Evolutionary conservation across 2,888 invertebrate species (phyloP).

Genomic region (Ichneumon xanthorius): DNA sequence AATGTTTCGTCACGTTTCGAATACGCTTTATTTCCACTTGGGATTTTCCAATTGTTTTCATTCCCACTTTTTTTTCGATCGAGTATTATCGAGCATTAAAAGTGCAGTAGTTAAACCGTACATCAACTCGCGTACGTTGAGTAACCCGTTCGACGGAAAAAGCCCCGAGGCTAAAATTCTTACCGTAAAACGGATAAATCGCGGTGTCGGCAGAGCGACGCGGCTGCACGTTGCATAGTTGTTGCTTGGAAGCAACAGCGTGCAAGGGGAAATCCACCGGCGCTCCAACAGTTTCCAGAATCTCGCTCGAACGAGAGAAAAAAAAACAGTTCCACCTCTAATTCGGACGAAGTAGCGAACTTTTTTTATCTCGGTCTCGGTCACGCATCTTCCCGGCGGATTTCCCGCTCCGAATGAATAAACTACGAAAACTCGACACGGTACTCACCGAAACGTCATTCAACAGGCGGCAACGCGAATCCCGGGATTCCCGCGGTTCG

Average conservation of each 20-base stretch:
- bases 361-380: not conserved
- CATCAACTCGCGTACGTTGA: not conserved
- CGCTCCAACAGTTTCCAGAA: slow-evolving; percentile 11
- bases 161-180: slow-evolving; percentile 8
- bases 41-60: not conserved
- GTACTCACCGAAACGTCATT: not conserved
- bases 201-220: not conserved
- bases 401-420: not conserved
- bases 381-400: not conserved
- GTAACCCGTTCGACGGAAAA: not conserved
- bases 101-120: not conserved
- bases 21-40: not conserved
- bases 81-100: not conserved
- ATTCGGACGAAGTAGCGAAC: not conserved
- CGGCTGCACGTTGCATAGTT: not conserved
- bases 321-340: not conserved
- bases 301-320: not conserved
- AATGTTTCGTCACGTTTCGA: no score
- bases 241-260: not conserved
- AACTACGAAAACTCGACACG: not conserved
- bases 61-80: not conserved
- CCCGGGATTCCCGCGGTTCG: slow-evolving; percentile 12
- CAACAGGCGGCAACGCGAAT: not conserved
- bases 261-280: not conserved
- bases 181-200: not conserved